Percentiles rank a stretch among this genome's conserved stretches.
phyloP scores from a whole-genome alignment of 2,888 invertebrate species.

The Acanthosepion esculentum region DNA sequence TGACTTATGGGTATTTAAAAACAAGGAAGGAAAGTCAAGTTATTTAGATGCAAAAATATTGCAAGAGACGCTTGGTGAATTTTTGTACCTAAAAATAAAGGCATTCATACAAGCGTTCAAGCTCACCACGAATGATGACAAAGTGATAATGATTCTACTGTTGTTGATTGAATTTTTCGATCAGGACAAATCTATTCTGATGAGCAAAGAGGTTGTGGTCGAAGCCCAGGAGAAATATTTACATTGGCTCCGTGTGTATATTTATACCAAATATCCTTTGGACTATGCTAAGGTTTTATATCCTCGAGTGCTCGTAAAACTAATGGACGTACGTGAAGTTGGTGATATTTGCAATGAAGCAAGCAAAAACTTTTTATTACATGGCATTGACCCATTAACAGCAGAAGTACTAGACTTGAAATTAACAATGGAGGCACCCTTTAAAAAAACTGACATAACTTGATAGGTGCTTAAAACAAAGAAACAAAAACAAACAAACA shows the following conservation, averaged over 20 bases:
- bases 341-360: conserved; percentile 59
- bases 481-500: not conserved
- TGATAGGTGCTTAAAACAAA: not conserved
- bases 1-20: conserved; percentile 61
- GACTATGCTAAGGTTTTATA: conserved; percentile 84
- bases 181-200: conserved; percentile 73
- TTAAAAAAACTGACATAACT: not conserved
- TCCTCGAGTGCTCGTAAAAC: conserved; percentile 75
- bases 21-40: conserved; percentile 53
- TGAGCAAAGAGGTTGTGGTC: conserved; percentile 68
- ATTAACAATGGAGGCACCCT: conserved; percentile 6
- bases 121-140: conserved; percentile 74
- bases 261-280: conserved; percentile 82
- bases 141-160: conserved; percentile 74
- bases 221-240: conserved; percentile 80
- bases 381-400: conserved; percentile 62
- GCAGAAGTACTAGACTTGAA: conserved; percentile 67
- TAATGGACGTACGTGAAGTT: conserved; percentile 75
- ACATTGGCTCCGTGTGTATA: conserved; percentile 87
- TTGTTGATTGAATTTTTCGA: conserved; percentile 75
- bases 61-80: conserved; percentile 61
- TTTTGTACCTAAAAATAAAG: conserved; percentile 75
- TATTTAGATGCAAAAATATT: conserved; percentile 61
- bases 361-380: conserved; percentile 44
- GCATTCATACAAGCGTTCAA: conserved; percentile 74